Base-by-base conservation (phyloP, 2,113 vertebrate species). In the Cottus gobio region DNA sequence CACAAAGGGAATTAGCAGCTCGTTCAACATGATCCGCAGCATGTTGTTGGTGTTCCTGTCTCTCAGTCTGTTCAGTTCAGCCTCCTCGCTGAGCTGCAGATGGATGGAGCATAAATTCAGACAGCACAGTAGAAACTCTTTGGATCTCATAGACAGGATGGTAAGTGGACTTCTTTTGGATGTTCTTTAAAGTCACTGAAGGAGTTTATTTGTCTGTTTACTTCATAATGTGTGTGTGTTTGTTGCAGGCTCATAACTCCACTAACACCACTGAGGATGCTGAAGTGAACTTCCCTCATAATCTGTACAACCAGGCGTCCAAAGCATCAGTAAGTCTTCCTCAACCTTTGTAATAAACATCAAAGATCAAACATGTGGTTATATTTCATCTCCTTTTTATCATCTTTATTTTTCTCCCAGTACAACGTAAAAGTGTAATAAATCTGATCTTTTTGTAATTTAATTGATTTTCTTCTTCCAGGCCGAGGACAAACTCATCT, bases 51-150 rank as follows among this genome's bases (percentile, higher is more conserved):
- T 89, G 7, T 92, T 80, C 30, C 1, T 93, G 34, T 44, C 83
- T 6, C 10, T 93, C 2, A 26, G 42, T 31, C 57, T 92, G 75
- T 62, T 0, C 79, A 60, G 71, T n/a, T 15, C 73, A 65, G 75
- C 42, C 58, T 83, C 79, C 22, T 76, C 78, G 0, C 71, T 89
- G 12, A 78, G 86, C 81, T 94, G 94, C 83, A 82, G 39, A 7
- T 94, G 94, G 94, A 71, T 93, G 72, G 34, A 81, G 22, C 71
- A 85, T 0, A 89, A 88, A 42, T 94, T 92, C 79, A 60, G 0
- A 42, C 61, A 85, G 42, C 74, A 84, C 77, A 92, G 85, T n/a
- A 5, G 48, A 15, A 56, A 13, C 1, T 80, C 52, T 50, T 2
- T 93, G 63, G 5, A 39, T 15, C 84, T 91, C 0, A 70, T 94